phyloP scores from a whole-genome alignment of 2,888 invertebrate species.

The Augochlorella aurata region DNA sequence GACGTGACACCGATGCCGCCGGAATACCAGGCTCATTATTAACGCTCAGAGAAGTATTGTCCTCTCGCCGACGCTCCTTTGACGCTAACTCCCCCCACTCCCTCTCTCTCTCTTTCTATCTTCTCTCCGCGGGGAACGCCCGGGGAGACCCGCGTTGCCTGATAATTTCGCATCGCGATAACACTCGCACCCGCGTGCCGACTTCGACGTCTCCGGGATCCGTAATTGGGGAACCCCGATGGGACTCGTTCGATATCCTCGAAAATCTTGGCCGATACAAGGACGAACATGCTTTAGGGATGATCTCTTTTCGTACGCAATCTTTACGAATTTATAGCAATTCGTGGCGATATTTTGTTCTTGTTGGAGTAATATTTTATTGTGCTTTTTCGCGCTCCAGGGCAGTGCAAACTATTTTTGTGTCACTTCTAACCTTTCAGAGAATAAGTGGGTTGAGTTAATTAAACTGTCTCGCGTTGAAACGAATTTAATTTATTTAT shows the following conservation, averaged over 20 bases:
- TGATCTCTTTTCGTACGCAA: background rate
- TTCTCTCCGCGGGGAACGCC: constrained; percentile 12
- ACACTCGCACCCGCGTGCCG: background rate
- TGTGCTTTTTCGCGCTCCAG: too few species aligned
- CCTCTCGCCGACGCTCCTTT: constrained; percentile 25
- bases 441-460: too few species aligned
- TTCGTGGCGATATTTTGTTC: too few species aligned
- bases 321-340: background rate
- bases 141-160: constrained; percentile 12
- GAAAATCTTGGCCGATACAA: background rate
- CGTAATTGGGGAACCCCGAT: background rate
- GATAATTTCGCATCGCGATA: background rate
- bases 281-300: background rate
- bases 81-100: background rate
- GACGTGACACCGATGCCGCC: constrained; percentile 37
- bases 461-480: too few species aligned
- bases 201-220: background rate
- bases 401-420: too few species aligned
- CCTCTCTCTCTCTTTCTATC: constrained; percentile 25
- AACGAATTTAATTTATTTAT: too few species aligned
- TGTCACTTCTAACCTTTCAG: too few species aligned
- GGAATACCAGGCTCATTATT: constrained; percentile 46
- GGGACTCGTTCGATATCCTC: background rate
- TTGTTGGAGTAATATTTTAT: too few species aligned
- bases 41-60: constrained; percentile 37